Evolutionary conservation across 1,140 invertebrate species (phyloP).

Genomic region (Brachionus paranguensis): DNA sequence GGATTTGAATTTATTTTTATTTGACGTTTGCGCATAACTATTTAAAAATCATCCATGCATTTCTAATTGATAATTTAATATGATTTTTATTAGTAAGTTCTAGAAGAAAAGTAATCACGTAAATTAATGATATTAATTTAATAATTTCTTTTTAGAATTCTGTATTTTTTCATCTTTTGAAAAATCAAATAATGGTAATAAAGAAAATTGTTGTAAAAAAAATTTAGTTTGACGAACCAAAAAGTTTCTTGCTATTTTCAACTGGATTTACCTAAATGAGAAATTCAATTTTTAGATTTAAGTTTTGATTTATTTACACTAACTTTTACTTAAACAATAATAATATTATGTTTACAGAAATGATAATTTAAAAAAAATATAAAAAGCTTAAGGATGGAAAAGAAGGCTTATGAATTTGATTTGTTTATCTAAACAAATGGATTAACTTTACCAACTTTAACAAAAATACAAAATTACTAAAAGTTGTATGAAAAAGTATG

Average conservation of each 20-base stretch:
- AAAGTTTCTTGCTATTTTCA: not conserved
- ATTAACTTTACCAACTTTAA: not conserved
- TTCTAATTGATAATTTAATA: not conserved
- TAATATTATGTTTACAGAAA: not conserved
- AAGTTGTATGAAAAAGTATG: not conserved
- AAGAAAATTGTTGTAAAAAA: not conserved
- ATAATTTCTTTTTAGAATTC: not conserved
- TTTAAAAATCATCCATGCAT: not conserved
- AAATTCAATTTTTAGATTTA: not conserved
- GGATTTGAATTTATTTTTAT: no score
- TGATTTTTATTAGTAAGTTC: not conserved
- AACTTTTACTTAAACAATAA: not conserved
- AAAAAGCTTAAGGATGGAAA: not conserved
- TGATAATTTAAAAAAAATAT: not conserved
- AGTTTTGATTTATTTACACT: not conserved
- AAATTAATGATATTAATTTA: no score
- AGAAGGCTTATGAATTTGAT: not conserved
- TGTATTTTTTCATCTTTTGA: not conserved
- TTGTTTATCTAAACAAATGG: not conserved
- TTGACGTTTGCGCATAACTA: not conserved
- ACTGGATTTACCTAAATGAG: no score
- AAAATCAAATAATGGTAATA: not conserved
- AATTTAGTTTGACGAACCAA: not conserved
- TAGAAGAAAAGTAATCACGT: not conserved
- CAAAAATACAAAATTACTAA: not conserved